phyloP scores from a whole-genome alignment of 2,888 invertebrate genomes.

The Sicus ferrugineus region DNA sequence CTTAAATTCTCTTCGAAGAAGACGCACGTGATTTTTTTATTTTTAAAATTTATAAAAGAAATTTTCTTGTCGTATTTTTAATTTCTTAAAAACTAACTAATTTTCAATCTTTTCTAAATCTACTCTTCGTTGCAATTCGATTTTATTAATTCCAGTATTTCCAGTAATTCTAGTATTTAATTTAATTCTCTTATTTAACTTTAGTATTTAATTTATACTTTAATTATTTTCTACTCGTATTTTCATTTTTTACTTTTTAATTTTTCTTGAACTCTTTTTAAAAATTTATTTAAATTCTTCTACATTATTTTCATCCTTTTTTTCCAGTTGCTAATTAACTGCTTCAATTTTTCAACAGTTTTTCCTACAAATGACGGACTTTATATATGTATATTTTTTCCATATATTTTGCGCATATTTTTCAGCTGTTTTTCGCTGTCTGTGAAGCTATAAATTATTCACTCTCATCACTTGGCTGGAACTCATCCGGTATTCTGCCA shows the following conservation, averaged over 20 bases:
- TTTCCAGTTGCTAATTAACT: not conserved
- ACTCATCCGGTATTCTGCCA: not conserved
- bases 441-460: conserved; percentile 9
- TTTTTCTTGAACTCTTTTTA: not conserved
- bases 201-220: not conserved
- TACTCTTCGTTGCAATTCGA: not conserved
- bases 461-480: conserved; percentile 13
- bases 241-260: not conserved
- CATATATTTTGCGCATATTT: not conserved
- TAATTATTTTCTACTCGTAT: too few relatives aligned
- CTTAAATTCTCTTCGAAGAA: too few relatives aligned
- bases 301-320: not conserved
- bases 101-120: too few relatives aligned
- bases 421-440: not conserved
- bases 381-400: too few relatives aligned
- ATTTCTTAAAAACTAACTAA: too few relatives aligned
- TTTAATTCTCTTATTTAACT: too few relatives aligned
- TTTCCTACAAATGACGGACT: too few relatives aligned
- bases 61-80: too few relatives aligned
- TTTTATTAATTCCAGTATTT: not conserved
- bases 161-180: not conserved
- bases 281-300: not conserved
- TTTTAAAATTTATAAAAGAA: too few relatives aligned
- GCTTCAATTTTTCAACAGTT: not conserved
- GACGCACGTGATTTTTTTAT: too few relatives aligned